These are phyloP conservation scores for Petrocephalus sullivani DNA, from an alignment of 2,797 vertebrate genomes.

Conservation along the genomic window DNA sequence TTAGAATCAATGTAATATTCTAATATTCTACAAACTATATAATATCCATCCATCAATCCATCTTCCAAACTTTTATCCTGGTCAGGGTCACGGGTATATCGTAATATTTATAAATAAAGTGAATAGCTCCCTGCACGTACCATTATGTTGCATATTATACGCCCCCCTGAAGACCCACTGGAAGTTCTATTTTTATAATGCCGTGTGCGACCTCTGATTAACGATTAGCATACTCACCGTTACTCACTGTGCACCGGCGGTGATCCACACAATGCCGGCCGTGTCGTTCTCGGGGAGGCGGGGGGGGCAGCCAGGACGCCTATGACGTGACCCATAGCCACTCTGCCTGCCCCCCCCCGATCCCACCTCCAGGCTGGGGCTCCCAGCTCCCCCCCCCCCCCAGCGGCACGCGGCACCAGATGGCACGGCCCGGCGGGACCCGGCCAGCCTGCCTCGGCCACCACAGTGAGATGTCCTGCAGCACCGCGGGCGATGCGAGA, in stretches of 20 bases:
- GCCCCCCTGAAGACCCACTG: background rate
- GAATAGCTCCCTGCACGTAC: background rate
- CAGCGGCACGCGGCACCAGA: conserved; percentile 41
- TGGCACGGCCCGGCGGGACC: conserved; percentile 40
- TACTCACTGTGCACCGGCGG: background rate
- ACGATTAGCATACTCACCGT: background rate
- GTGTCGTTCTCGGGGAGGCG: background rate
- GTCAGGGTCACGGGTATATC: background rate
- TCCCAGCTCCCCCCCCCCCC: conserved; percentile 34
- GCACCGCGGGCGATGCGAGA: conserved; percentile 35
- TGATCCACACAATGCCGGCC: background rate
- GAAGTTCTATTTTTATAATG: background rate
- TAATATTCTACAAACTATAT: background rate
- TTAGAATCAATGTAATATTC: no score
- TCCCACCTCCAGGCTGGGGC: conserved; percentile 28
- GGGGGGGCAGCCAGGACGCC: background rate
- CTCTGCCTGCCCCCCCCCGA: background rate
- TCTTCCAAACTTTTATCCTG: background rate
- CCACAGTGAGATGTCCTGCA: conserved; percentile 25
- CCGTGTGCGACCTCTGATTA: background rate
- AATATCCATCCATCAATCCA: background rate
- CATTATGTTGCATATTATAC: background rate
- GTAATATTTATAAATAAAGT: background rate
- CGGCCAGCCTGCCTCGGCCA: conserved; percentile 29
- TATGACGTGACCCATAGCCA: background rate